Evolutionary conservation across 1,140 invertebrate species (phyloP).

Genomic region (Temnothorax nylanderi): DNA sequence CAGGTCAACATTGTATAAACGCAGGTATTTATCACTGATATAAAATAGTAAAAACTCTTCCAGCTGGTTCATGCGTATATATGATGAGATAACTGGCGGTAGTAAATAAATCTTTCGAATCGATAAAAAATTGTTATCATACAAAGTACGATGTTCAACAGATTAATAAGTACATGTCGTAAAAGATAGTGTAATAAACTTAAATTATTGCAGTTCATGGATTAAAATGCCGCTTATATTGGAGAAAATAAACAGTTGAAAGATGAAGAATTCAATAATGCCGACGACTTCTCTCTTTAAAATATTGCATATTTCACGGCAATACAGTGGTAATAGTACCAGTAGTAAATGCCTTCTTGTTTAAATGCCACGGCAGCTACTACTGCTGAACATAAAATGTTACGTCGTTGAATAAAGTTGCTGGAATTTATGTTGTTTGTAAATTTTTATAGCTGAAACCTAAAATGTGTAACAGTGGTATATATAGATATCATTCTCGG

Average conservation of each 20-base stretch:
- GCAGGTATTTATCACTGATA: constrained; percentile 2
- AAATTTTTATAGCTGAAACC: constrained; percentile 2
- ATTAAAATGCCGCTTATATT: neutral
- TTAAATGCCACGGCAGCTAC: constrained; percentile 4
- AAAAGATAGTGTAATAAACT: neutral
- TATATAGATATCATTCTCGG: neutral
- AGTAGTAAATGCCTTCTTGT: constrained; percentile 15
- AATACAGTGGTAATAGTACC: neutral
- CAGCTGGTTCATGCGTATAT: neutral
- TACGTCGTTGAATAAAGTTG: constrained; percentile 3
- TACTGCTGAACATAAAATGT: constrained; percentile 5
- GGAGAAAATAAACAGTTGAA: neutral
- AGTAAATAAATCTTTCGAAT: neutral
- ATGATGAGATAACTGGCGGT: neutral
- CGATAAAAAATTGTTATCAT: neutral
- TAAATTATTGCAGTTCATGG: neutral
- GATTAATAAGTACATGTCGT: neutral
- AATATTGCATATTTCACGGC: constrained; percentile 21
- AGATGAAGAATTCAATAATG: neutral
- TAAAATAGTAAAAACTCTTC: constrained; percentile 6
- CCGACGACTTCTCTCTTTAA: neutral
- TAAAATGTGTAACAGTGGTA: neutral
- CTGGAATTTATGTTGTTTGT: constrained; percentile 25
- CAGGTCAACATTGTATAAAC: neutral
- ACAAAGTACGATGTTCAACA: neutral